A percentile compares a stretch with the other conserved stretches of the same genome.
phyloP scores from a whole-genome alignment of 2,797 vertebrate species.

The Euphonia xanthogaster region DNA sequence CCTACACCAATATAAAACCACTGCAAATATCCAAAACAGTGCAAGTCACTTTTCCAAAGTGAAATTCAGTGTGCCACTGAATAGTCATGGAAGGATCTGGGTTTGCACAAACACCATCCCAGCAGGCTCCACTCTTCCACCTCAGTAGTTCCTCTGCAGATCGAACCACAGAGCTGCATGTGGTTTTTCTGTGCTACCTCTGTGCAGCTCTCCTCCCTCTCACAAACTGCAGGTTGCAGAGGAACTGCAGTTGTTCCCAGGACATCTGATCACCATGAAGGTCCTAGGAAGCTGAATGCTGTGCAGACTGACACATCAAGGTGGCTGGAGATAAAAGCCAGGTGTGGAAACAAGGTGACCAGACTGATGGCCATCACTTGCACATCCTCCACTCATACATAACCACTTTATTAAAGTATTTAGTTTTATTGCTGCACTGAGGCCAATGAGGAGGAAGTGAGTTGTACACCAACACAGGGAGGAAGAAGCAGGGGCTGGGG shows the following conservation, averaged over 20 bases:
- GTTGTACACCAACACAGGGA: background rate
- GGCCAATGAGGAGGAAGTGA: background rate
- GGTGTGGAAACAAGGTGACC: background rate
- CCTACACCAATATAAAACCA: background rate
- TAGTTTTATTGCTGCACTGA: background rate
- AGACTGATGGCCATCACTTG: background rate
- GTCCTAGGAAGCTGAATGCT: background rate
- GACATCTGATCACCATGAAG: background rate
- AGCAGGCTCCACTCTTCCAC: background rate
- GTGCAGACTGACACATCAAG: background rate
- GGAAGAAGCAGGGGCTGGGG: background rate
- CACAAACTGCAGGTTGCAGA: background rate
- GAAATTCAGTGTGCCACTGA: background rate
- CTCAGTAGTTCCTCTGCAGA: background rate
- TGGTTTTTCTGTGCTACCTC: background rate
- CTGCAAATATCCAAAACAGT: background rate
- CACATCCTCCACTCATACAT: accelerated
- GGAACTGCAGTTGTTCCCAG: background rate
- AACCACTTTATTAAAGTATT: background rate
- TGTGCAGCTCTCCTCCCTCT: background rate
- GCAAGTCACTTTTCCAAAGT: background rate
- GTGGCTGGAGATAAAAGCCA: background rate
- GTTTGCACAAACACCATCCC: background rate
- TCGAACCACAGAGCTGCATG: accelerated
- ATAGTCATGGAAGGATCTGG: background rate